Percentiles rank a stretch among this genome's conserved stretches.
Evolutionary conservation across 2,113 vertebrate genomes (phyloP).

Genomic region (Leucosticte australis): DNA sequence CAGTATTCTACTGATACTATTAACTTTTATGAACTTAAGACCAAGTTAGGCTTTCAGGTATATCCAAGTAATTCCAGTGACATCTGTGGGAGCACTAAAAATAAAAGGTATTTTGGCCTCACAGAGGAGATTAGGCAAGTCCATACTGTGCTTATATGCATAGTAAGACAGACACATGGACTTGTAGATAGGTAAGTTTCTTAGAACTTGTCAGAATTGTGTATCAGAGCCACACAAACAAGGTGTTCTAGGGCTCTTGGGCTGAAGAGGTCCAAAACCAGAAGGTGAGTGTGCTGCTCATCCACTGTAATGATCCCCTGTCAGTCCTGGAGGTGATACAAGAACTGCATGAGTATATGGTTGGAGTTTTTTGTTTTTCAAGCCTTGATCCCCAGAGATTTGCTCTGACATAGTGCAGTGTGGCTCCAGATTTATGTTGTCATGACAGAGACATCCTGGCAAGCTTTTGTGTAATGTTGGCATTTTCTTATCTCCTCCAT

Average conservation of each 20-base stretch:
- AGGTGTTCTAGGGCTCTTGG: background rate
- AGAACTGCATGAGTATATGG: background rate
- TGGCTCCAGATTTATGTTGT: background rate
- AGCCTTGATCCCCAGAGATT: background rate
- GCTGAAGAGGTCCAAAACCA: background rate
- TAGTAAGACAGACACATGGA: background rate
- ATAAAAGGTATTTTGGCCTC: background rate
- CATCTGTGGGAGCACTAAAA: background rate
- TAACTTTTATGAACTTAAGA: background rate
- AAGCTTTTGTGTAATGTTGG: background rate
- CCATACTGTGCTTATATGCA: too few species aligned
- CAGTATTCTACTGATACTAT: background rate
- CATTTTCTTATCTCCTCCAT: conserved; percentile 1
- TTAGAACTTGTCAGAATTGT: background rate
- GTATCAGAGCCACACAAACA: background rate
- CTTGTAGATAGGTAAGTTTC: background rate
- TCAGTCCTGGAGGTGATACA: background rate
- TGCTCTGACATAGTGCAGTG: background rate
- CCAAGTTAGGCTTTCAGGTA: background rate
- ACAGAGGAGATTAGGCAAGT: background rate
- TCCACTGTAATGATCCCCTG: background rate
- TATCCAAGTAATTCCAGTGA: background rate
- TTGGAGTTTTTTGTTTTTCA: background rate
- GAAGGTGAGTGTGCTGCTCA: background rate
- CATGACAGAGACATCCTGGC: background rate